These are phyloP conservation scores for Pipa parva DNA, from an alignment of 2,113 vertebrate species.

Conservation along the genomic window DNA sequence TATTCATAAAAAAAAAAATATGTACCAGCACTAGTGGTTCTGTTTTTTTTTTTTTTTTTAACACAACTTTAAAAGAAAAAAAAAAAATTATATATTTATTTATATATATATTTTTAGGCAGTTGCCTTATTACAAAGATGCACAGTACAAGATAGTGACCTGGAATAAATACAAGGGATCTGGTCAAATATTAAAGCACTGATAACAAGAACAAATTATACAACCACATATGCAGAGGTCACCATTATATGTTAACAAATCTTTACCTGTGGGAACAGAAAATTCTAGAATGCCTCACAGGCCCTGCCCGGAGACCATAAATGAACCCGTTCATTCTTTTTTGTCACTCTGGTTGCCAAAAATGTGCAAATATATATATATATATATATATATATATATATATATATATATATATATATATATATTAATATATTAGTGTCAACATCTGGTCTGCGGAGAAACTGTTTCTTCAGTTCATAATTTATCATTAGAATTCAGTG, in stretches of 20 bases:
- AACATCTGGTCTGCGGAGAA: too few species aligned
- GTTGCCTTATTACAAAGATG: conserved; percentile 85
- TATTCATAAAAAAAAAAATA: conserved; percentile 75
- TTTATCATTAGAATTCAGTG: too few species aligned
- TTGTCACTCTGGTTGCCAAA: too few species aligned
- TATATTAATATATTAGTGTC: too few species aligned
- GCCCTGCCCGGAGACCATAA: conserved; percentile 31
- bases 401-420: too few species aligned
- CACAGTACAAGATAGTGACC: conserved; percentile 76
- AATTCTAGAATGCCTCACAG: conserved; percentile 3
- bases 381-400: too few species aligned
- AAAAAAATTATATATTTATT: conserved; percentile 44
- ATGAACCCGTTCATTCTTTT: too few species aligned
- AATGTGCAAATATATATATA: too few species aligned
- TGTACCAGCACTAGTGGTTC: conserved; percentile 76
- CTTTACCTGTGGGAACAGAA: background rate
- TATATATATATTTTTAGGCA: conserved; percentile 65
- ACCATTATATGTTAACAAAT: conserved; percentile 48
- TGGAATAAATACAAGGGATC: conserved; percentile 84
- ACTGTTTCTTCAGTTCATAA: too few species aligned
- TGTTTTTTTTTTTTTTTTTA: conserved; percentile 58
- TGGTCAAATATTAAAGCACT: conserved; percentile 72
- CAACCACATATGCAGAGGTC: conserved; percentile 57
- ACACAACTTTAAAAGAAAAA: conserved; percentile 65
- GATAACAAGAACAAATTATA: conserved; percentile 62